These are phyloP conservation scores for Temnothorax longispinosus DNA, from an alignment of 1,140 invertebrate species.

Conservation along the genomic window DNA sequence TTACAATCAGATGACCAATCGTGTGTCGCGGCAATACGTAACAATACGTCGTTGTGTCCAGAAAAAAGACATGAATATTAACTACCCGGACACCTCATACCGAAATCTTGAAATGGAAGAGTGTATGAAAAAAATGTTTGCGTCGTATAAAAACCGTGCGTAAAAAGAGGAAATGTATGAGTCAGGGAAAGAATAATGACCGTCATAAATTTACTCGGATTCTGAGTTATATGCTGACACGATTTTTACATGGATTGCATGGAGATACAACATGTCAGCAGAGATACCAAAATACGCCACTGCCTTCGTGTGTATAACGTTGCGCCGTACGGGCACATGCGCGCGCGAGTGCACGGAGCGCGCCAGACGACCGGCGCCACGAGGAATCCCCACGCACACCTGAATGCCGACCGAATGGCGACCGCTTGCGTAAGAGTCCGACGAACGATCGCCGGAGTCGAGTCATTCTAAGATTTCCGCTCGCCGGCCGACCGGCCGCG, in stretches of 20 bases:
- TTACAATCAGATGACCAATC: not conserved
- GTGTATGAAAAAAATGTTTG: not conserved
- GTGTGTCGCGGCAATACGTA: not conserved
- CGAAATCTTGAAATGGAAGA: not conserved
- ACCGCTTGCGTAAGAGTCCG: constrained; percentile 78
- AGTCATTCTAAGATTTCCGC: constrained; percentile 55
- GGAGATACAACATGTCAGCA: not conserved
- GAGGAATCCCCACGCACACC: constrained; percentile 81
- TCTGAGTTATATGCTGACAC: not conserved
- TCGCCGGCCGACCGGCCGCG: not conserved
- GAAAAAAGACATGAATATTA: constrained; percentile 4
- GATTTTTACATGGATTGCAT: not conserved
- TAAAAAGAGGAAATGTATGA: not conserved
- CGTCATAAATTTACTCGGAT: not conserved
- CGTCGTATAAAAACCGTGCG: not conserved
- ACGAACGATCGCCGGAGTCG: constrained; percentile 60
- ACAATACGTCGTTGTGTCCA: not conserved
- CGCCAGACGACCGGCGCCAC: constrained; percentile 81
- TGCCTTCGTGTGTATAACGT: constrained; percentile 32
- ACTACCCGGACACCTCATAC: not conserved
- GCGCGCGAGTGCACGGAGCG: constrained; percentile 62
- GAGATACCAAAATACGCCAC: constrained; percentile 28
- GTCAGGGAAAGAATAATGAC: not conserved
- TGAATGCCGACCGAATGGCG: constrained; percentile 74
- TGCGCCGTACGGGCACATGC: constrained; percentile 11